phyloP scores from a whole-genome alignment of 2,888 invertebrate genomes.

The Diarsia mendica region DNA sequence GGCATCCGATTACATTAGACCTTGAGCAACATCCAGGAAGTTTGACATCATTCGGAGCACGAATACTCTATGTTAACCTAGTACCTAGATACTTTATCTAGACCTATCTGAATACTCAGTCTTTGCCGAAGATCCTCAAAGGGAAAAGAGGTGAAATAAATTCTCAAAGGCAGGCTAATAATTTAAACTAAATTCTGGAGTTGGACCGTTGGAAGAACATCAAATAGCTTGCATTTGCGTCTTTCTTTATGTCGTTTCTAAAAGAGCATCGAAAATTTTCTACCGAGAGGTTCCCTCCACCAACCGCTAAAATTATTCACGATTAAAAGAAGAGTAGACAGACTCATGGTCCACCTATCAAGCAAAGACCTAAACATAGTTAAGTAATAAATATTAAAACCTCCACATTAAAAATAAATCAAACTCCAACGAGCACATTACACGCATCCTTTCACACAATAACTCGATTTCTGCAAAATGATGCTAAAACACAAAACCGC shows the following conservation, averaged over 20 bases:
- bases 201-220: too few relatives aligned
- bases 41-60: conserved; percentile 17
- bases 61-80: conserved; percentile 2
- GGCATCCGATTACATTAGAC: conserved; percentile 27
- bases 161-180: background rate
- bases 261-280: too few relatives aligned
- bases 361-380: background rate
- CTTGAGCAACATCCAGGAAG: conserved; percentile 45
- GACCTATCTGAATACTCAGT: background rate
- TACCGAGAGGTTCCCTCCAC: too few relatives aligned
- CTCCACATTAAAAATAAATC: conserved; percentile 26
- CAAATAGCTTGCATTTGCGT: too few relatives aligned
- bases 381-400: conserved; percentile 6
- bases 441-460: conserved; percentile 52
- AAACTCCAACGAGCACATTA: conserved; percentile 44
- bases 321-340: too few relatives aligned
- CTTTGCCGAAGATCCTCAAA: too few relatives aligned
- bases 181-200: too few relatives aligned
- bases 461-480: conserved; percentile 48
- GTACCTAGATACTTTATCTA: background rate
- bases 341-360: too few relatives aligned
- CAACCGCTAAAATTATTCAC: too few relatives aligned
- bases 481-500: conserved; percentile 60
- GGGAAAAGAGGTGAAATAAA: background rate
- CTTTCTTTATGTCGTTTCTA: too few relatives aligned